Base-by-base conservation (phyloP, 1,140 invertebrate species). In the Meloidogyne floridensis region DNA sequence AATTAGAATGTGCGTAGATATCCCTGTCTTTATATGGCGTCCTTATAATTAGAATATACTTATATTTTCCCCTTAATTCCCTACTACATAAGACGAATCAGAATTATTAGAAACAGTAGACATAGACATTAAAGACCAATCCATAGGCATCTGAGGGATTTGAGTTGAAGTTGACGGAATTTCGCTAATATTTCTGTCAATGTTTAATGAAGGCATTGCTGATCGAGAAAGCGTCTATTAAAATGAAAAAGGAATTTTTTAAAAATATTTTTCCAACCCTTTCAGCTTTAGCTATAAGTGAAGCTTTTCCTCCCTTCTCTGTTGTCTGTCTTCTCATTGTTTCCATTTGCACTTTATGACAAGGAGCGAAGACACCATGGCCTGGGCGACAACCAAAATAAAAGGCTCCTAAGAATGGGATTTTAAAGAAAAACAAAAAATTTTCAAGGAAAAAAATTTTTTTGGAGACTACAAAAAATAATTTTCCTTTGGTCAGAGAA, bases 341-440 rank as follows among this genome's bases (percentile, higher is more conserved):
- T 69, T 86, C 84, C 3, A 84, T 71, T 70, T 83, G 82, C 7
- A 87, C 86, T 82, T 89, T 88, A 72, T 87, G 87, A 56, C 84
- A 51, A 15, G 86, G 86, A 10, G 86, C 86, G 47, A 87, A 87
- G 42, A 87, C 86, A 53, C 86, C 86, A 69, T 85, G 86, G 9
- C 72, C 65, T 6, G 84, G 81, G 11, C 72, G 77, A 42, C 85
- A 87, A 9, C 77, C 77, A 65, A 87, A 87, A 80, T 87, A 87
- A 51, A 77, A 73, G 70, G 88, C 74, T 42, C 84, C 86, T 87
- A 75, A 1, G 8, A 18, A n/a, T 65, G 0, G 32, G 6, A 65
- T 65, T 65, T 47, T 6, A 47, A 6, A 8, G 47, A 47, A 5
- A 47, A 47, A 47, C 3, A 4, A 47, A 8, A 47, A 47, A 47